Evolutionary conservation across 2,113 vertebrate species (phyloP).

Genomic region (Arenaria interpres): DNA sequence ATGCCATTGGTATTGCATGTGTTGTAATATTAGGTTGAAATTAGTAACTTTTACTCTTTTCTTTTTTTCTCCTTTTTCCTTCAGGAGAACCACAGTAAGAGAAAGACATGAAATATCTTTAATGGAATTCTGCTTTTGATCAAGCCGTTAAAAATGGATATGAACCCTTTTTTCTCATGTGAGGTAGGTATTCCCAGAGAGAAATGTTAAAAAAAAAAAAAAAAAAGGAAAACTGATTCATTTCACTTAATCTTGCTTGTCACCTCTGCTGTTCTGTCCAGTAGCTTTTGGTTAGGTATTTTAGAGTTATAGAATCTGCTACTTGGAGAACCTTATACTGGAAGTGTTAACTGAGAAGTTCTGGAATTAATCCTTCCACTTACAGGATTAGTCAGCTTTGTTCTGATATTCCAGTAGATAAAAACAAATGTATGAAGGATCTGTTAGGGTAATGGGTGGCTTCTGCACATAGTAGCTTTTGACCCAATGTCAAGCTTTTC

Average conservation of each 20-base stretch:
- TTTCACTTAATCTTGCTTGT: not conserved
- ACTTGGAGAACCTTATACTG: not conserved
- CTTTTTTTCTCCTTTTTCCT: not conserved
- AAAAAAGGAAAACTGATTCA: too few relatives aligned
- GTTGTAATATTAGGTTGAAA: not conserved
- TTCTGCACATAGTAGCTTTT: not conserved
- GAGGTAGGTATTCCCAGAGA: slow-evolving; percentile 4
- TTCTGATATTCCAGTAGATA: not conserved
- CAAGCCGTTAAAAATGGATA: slow-evolving; percentile 52
- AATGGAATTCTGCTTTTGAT: slow-evolving; percentile 20
- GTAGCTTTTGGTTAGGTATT: not conserved
- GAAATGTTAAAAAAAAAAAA: not conserved
- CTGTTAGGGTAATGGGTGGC: not conserved
- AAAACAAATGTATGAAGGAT: not conserved
- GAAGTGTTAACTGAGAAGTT: not conserved
- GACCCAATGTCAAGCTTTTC: not conserved
- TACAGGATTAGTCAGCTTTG: not conserved
- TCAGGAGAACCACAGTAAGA: not conserved
- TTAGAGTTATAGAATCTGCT: not conserved
- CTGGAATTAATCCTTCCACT: not conserved
- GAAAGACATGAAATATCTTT: not conserved
- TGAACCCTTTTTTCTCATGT: slow-evolving; percentile 38
- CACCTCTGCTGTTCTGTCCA: not conserved
- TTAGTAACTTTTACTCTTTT: not conserved
- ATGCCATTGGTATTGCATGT: not conserved